Evolutionary conservation across 2,888 invertebrate species (phyloP).

Genomic region (Phyllotreta cruciferae): DNA sequence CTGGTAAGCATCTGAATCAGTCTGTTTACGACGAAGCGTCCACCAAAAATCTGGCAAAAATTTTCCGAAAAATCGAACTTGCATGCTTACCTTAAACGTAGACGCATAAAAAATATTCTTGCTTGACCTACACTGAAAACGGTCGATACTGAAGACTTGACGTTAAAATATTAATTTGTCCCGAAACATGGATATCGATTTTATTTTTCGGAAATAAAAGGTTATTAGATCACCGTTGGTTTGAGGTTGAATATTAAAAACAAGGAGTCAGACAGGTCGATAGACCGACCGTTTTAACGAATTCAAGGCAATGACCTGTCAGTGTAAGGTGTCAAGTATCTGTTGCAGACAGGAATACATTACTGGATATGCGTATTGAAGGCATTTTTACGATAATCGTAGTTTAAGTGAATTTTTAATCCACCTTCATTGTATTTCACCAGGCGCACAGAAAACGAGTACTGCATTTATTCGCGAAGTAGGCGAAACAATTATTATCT

Average conservation of each 20-base stretch:
- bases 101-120: no score
- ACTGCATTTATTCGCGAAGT: no score
- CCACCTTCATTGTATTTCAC: no score
- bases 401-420: background rate
- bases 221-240: background rate
- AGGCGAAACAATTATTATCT: no score
- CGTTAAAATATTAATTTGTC: no score
- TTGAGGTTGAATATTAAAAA: constrained; percentile 10
- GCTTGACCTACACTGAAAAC: no score
- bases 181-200: no score
- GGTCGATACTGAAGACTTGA: no score
- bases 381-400: background rate
- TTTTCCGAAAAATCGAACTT: no score
- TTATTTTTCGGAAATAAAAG: background rate
- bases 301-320: constrained; percentile 14
- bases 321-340: constrained; percentile 8
- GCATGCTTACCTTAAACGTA: no score
- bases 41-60: no score
- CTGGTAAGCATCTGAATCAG: background rate
- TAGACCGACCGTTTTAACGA: constrained; percentile 8
- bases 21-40: background rate
- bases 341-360: constrained; percentile 6
- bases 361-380: constrained; percentile 4
- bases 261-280: constrained; percentile 13
- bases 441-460: no score